Evolutionary conservation across 2,888 invertebrate genomes (phyloP).

Genomic region (Sceliomorpha sp.): DNA sequence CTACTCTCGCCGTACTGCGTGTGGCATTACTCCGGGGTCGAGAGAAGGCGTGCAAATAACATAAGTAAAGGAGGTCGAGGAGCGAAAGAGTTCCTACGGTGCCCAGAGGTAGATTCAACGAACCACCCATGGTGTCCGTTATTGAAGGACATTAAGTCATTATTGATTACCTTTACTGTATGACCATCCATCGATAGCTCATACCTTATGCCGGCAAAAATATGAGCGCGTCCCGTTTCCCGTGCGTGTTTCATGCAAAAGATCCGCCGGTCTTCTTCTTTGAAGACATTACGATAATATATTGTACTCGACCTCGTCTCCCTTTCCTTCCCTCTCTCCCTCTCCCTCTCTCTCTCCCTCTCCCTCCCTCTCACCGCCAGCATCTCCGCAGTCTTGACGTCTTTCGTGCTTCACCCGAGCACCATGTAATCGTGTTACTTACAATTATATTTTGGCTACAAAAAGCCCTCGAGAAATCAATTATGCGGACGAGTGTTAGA

Average conservation of each 20-base stretch:
- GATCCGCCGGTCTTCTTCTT: conserved; percentile 57
- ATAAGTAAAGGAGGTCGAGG: conserved; percentile 33
- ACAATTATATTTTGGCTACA: conserved; percentile 42
- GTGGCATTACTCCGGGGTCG: conserved; percentile 44
- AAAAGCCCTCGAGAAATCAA: conserved; percentile 38
- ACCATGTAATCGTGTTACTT: conserved; percentile 47
- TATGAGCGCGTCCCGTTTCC: conserved; percentile 55
- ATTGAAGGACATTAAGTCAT: conserved; percentile 79
- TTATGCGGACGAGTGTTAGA: conserved; percentile 22
- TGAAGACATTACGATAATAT: conserved; percentile 64
- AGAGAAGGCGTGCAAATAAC: conserved; percentile 49
- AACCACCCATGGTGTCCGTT: conserved; percentile 78
- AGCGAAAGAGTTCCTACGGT: conserved; percentile 58
- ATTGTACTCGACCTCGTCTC: conserved; percentile 60
- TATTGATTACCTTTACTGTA: conserved; percentile 75
- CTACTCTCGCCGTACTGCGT: conserved; percentile 31
- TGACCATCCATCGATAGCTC: conserved; percentile 60
- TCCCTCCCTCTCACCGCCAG: no score
- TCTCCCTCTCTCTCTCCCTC: conserved; percentile 27
- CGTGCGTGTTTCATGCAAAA: conserved; percentile 60
- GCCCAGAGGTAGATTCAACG: conserved; percentile 64
- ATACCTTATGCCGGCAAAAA: conserved; percentile 59
- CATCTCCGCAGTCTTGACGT: conserved; percentile 3
- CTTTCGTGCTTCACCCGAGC: conserved; percentile 32
- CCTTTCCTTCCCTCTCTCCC: conserved; percentile 22